Conservation (phyloP, 2,888 invertebrate genomes). For the Oeneis ivallda region DNA sequence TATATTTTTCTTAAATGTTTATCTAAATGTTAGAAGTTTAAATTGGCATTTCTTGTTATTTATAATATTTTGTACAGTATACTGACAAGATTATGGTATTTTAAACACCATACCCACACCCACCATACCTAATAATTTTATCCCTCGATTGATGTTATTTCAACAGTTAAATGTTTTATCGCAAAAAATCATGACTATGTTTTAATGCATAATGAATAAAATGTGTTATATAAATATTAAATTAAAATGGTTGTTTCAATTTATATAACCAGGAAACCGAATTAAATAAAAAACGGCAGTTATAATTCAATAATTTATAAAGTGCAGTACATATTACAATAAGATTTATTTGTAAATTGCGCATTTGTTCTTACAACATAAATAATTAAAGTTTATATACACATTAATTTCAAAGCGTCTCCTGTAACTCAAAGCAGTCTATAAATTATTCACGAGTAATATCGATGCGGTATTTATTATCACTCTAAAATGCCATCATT, state of each 20-base stretch:
- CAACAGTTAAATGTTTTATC: conserved; percentile 42
- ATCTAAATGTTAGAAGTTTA: conserved; percentile 34
- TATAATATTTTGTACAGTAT: conserved; percentile 12
- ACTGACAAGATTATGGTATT: conserved; percentile 10
- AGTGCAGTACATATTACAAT: conserved; percentile 68
- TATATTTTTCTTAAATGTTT: conserved; percentile 30
- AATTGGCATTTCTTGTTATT: conserved; percentile 33
- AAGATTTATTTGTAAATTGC: conserved; percentile 71
- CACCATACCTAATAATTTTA: conserved; percentile 23
- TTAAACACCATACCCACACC: conserved; percentile 17
- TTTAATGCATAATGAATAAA: conserved; percentile 46
- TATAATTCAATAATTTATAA: conserved; percentile 77
- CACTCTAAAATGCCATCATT: conserved; percentile 62
- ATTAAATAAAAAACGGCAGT: conserved; percentile 46
- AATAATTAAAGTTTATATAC: conserved; percentile 67
- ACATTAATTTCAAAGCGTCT: conserved; percentile 68
- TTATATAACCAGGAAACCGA: conserved; percentile 19
- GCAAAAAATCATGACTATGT: conserved; percentile 53
- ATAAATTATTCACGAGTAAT: conserved; percentile 52
- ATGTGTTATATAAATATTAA: conserved; percentile 59
- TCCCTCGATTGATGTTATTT: conserved; percentile 19
- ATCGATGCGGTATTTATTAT: conserved; percentile 47
- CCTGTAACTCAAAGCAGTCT: conserved; percentile 75
- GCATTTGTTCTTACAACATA: conserved; percentile 72
- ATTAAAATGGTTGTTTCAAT: conserved; percentile 40